Percentiles rank a stretch among this genome's conserved stretches.
Evolutionary conservation across 2,888 invertebrate species (phyloP).

Genomic region (Serripes groenlandicus): DNA sequence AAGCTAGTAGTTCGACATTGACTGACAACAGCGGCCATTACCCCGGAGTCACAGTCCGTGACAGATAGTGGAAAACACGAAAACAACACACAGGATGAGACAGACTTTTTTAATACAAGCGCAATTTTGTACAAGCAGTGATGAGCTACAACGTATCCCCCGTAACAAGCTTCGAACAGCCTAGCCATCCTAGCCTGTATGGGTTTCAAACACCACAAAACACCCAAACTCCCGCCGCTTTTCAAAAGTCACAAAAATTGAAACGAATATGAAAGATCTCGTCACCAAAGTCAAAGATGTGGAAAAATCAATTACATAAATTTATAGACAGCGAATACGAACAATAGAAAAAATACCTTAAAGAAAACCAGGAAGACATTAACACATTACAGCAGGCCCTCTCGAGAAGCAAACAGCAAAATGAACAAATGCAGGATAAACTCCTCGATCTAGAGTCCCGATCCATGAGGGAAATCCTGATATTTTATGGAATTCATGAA

Average conservation of each 20-base stretch:
- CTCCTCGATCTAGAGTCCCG: not conserved
- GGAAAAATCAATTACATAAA: not conserved
- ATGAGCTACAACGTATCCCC: not conserved
- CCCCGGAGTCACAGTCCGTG: no score
- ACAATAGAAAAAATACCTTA: no score
- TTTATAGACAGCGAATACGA: not conserved
- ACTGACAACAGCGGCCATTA: no score
- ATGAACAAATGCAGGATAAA: not conserved
- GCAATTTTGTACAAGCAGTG: not conserved
- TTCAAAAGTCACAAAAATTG: no score
- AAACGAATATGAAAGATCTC: no score
- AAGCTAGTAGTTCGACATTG: no score
- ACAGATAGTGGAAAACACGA: no score
- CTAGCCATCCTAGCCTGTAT: no score
- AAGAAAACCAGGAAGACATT: not conserved
- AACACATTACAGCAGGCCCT: not conserved
- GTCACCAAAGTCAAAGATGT: not conserved
- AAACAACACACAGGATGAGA: no score
- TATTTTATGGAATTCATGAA: constrained; percentile 8
- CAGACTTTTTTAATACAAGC: no score
- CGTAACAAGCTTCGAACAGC: constrained; percentile 2
- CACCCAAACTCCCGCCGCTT: no score
- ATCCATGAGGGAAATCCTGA: constrained; percentile 21
- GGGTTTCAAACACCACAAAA: no score
- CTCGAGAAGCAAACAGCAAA: not conserved